A percentile compares a stretch with the other conserved stretches of the same genome.
phyloP scores from a whole-genome alignment of 1,140 invertebrate species.

The Leptonema lineaticorne region DNA sequence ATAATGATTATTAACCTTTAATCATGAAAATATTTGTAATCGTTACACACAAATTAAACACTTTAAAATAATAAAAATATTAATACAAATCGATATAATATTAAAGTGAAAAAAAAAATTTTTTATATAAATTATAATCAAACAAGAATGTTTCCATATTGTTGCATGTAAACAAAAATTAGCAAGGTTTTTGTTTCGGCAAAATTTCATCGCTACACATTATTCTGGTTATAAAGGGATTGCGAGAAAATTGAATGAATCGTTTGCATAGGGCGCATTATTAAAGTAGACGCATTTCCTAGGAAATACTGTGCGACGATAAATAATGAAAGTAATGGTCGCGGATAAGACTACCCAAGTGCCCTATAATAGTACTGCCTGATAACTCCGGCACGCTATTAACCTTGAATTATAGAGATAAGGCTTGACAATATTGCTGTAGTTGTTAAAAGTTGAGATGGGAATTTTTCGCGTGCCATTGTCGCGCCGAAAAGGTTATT shows the following conservation, averaged over 20 bases:
- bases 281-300: constrained; percentile 11
- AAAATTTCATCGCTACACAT: not conserved
- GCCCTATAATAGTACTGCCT: constrained; percentile 14
- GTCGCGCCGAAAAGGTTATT: not conserved
- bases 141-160: too few relatives aligned
- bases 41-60: too few relatives aligned
- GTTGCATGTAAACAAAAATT: too few relatives aligned
- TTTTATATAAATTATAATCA: too few relatives aligned
- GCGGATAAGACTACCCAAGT: constrained; percentile 16
- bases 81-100: too few relatives aligned
- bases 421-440: constrained; percentile 19
- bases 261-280: constrained; percentile 8
- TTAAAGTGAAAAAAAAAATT: too few relatives aligned
- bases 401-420: constrained; percentile 18
- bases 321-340: constrained; percentile 16
- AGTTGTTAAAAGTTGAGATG: constrained; percentile 18
- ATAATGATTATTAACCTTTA: too few relatives aligned
- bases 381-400: constrained; percentile 17
- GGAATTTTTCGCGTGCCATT: constrained; percentile 8
- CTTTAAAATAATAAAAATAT: too few relatives aligned
- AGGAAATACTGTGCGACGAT: constrained; percentile 9
- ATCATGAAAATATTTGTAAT: too few relatives aligned
- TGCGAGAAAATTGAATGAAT: constrained; percentile 6
- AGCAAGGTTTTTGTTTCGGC: too few relatives aligned
- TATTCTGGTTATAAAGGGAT: constrained; percentile 10